Base-by-base conservation (phyloP, 2,888 invertebrate species). In the Euzophera pinguis region DNA sequence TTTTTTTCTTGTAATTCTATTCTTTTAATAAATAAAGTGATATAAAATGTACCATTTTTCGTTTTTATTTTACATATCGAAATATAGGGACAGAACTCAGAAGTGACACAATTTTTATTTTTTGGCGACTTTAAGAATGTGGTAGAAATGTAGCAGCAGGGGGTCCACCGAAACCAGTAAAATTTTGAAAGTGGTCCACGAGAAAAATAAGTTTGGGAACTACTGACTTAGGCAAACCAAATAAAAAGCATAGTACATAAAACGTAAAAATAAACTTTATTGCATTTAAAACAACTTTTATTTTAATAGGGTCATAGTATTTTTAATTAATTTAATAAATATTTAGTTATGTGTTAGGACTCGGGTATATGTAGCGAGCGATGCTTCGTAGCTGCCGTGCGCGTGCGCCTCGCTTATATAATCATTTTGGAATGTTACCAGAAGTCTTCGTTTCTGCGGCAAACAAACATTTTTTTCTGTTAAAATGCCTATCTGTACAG, bases 341-440 rank as follows among this genome's bases (percentile, higher is more conserved):
- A 80, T 69, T 59, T 56, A 58, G 59, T 60, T 52, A 60, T 51
- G 54, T 17, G 54, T 60, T 54, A 57, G 49, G 52, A 49, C 47
- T 22, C 38, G 37, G 48, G 48, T 27, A 45, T 34, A 45, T 29
- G 50, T 50, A 47, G 35, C 42, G 22, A 22, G 51, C 32, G 45
- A 6, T 8, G 45, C 45, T 22, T 17, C 52, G 56, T 52, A 55
- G 56, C 47, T 47, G 61, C 59, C 61, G 59, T 54, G 51, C 50
- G 63, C 61, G 59, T 54, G 51, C 50, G 63, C 65, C 73, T 67
- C 77, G 62, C 73, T 67, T 56, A 73, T 69, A 74, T 75, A 71
- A 84, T 87, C 86, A 87, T 87, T 88, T 87, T 82, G 87, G 86
- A 85, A 88, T 86, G 84, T 85, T 88, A 85, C 83, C 78, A 70